Evolutionary conservation across 2,113 vertebrate genomes (phyloP).

Genomic region (Macheiramphus alcinus): DNA sequence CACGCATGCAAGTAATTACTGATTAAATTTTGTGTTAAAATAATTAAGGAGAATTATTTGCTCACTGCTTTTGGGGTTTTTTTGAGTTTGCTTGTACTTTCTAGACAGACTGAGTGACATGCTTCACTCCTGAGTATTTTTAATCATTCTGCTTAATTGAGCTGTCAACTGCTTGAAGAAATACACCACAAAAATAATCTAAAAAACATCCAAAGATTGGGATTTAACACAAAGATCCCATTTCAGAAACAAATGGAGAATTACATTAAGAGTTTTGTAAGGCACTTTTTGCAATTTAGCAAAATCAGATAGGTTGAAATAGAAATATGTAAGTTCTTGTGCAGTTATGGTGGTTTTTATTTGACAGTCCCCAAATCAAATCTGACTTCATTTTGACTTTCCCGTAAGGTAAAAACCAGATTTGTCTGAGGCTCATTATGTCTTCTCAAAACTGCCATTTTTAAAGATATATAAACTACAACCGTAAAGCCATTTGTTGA

Average conservation of each 20-base stretch:
- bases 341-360: not conserved
- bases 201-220: not conserved
- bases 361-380: not conserved
- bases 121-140: not conserved
- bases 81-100: not conserved
- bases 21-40: not conserved
- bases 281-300: not conserved
- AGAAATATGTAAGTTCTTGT: not conserved
- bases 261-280: not conserved
- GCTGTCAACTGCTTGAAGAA: not conserved
- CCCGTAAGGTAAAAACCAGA: not conserved
- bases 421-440: not conserved
- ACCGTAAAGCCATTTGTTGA: not conserved
- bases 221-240: not conserved
- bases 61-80: not conserved
- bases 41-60: slow-evolving; percentile 1
- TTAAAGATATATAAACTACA: not conserved
- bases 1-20: not conserved
- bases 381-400: not conserved
- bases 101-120: not conserved
- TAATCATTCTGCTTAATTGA: not conserved
- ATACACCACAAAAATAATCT: not conserved
- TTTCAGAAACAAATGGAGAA: not conserved
- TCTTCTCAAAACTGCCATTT: not conserved
- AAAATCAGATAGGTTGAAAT: not conserved